Evolutionary conservation across 2,888 invertebrate genomes (phyloP).

Genomic region (Brassicogethes aeneus): DNA sequence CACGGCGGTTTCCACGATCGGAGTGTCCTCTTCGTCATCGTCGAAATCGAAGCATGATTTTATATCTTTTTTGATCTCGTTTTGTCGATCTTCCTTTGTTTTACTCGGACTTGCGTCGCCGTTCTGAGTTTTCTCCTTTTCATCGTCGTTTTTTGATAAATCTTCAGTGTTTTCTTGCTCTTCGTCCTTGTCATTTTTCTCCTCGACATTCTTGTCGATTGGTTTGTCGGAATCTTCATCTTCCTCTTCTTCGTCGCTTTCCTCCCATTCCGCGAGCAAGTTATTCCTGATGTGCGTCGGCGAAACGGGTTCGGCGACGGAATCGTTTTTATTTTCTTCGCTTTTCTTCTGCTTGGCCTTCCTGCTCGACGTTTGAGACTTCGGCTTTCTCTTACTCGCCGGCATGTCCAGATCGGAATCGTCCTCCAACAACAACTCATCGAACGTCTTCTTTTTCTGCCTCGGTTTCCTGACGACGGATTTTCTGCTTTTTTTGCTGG

Average conservation of each 20-base stretch:
- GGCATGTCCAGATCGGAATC: background rate
- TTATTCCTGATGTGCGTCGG: constrained; percentile 57
- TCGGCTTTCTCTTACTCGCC: constrained; percentile 15
- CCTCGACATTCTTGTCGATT: background rate
- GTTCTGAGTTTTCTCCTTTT: constrained; percentile 5
- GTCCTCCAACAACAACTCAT: constrained; percentile 15
- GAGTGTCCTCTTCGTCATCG: constrained; percentile 53
- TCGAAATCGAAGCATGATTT: constrained; percentile 72
- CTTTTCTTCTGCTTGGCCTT: constrained; percentile 12
- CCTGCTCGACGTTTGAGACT: constrained; percentile 14
- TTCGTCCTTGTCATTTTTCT: background rate
- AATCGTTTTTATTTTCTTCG: constrained; percentile 26
- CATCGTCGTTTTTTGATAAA: constrained; percentile 8
- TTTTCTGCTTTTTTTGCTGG: constrained; percentile 18
- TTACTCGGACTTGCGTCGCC: constrained; percentile 30
- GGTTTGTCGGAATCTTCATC: constrained; percentile 29
- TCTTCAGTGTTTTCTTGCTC: constrained; percentile 2
- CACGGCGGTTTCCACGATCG: constrained; percentile 15
- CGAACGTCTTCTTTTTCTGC: constrained; percentile 36
- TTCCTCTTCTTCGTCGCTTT: constrained; percentile 43
- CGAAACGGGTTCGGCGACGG: constrained; percentile 2
- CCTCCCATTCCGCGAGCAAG: constrained; percentile 71
- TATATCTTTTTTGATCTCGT: constrained; percentile 31
- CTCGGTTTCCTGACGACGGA: constrained; percentile 26
- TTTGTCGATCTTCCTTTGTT: constrained; percentile 11